These are phyloP conservation scores for Pyrrhosoma nymphula DNA, from an alignment of 2,888 invertebrate species.

Conservation along the genomic window DNA sequence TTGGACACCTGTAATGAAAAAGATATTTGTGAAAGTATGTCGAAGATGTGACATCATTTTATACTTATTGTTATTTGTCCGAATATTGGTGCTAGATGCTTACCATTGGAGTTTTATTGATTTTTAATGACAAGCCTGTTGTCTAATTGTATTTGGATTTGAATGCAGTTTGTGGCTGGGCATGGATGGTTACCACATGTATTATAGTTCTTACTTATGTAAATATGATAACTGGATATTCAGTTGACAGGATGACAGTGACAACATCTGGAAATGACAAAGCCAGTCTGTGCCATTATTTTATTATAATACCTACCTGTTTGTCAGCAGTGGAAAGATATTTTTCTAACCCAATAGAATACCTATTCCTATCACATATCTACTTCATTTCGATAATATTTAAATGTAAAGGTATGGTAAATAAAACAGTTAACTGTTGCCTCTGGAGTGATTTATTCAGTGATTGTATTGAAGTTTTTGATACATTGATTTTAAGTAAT, in stretches of 20 bases:
- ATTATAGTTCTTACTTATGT: neutral
- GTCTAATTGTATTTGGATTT: neutral
- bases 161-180: neutral
- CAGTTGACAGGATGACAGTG: neutral
- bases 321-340: neutral
- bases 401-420: neutral
- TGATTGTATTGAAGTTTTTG: no score
- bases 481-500: no score
- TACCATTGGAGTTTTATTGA: neutral
- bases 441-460: no score
- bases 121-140: neutral
- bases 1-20: neutral
- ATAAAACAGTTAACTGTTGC: no score
- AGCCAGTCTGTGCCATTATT: neutral
- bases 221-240: neutral
- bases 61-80: neutral
- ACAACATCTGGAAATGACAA: neutral
- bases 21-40: neutral
- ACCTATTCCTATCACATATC: neutral
- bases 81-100: neutral
- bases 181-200: neutral
- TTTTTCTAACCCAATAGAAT: conserved; percentile 15
- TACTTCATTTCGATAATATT: neutral
- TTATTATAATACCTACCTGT: neutral
- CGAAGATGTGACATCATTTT: neutral